phyloP scores from a whole-genome alignment of 2,888 invertebrate species.

The Anodontia alba region DNA sequence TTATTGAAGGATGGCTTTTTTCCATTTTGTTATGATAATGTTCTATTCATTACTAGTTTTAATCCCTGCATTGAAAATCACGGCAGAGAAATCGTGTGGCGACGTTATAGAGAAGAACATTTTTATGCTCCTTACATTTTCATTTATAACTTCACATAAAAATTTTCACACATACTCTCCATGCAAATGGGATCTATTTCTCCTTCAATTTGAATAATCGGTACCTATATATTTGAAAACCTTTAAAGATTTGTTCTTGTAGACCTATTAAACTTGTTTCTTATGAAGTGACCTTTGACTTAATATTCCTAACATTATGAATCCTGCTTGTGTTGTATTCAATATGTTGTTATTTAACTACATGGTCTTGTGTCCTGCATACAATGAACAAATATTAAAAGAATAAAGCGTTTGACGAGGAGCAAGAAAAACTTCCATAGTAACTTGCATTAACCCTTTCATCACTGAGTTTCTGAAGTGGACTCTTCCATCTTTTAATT shows the following conservation, averaged over 20 bases:
- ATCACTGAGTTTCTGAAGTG: too few relatives aligned
- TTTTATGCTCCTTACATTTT: conserved; percentile 16
- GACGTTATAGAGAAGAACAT: conserved; percentile 2
- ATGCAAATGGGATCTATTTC: conserved; percentile 7
- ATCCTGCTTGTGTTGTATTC: too few relatives aligned
- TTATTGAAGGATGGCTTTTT: conserved; percentile 6
- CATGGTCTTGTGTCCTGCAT: too few relatives aligned
- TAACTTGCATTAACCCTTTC: too few relatives aligned
- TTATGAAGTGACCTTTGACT: neutral
- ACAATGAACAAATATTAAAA: too few relatives aligned
- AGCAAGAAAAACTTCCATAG: too few relatives aligned
- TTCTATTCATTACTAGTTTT: neutral
- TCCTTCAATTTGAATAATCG: conserved; percentile 5
- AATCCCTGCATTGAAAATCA: conserved; percentile 17
- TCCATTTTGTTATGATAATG: conserved; percentile 8
- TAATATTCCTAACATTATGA: too few relatives aligned
- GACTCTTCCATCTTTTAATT: too few relatives aligned
- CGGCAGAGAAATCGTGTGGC: conserved; percentile 19
- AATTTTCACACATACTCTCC: conserved; percentile 14
- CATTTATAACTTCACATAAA: conserved; percentile 11
- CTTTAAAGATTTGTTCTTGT: neutral
- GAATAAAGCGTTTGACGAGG: too few relatives aligned
- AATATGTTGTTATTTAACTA: too few relatives aligned
- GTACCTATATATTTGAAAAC: neutral
- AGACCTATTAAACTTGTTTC: conserved; percentile 2